phyloP scores from a whole-genome alignment of 1,140 invertebrate genomes.

The Bombus consobrinus region DNA sequence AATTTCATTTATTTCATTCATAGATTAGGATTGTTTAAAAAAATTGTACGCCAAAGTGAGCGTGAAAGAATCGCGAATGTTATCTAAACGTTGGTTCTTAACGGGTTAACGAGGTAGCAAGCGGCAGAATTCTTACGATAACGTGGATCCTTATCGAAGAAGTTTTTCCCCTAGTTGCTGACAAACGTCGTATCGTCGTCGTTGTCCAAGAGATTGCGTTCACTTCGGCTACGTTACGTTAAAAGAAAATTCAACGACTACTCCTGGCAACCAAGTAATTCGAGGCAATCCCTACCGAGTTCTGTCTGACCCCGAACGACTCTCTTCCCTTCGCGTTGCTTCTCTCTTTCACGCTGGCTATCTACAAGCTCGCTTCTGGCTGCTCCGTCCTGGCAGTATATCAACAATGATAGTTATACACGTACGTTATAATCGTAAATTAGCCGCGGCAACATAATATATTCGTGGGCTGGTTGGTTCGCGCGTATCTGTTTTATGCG shows the following conservation, averaged over 20 bases:
- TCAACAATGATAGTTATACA: slow-evolving; percentile 84
- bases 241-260: slow-evolving; percentile 43
- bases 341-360: slow-evolving; percentile 41
- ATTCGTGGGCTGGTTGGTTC: slow-evolving; percentile 81
- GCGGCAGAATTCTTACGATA: too few species aligned
- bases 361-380: slow-evolving; percentile 63
- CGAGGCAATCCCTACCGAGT: slow-evolving; percentile 46
- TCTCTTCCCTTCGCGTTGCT: not conserved
- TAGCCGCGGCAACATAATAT: slow-evolving; percentile 83
- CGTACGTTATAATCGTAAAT: slow-evolving; percentile 84
- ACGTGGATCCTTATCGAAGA: too few species aligned
- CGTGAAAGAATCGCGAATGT: too few species aligned
- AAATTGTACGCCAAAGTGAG: too few species aligned
- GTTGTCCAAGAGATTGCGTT: slow-evolving; percentile 28
- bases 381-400: slow-evolving; percentile 76
- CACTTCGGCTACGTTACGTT: not conserved
- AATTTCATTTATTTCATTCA: too few species aligned
- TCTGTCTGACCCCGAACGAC: slow-evolving; percentile 4
- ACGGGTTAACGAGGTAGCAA: too few species aligned
- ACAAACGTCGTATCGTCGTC: too few species aligned
- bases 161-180: too few species aligned
- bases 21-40: too few species aligned
- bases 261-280: slow-evolving; percentile 51
- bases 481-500: slow-evolving; percentile 83
- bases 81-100: too few species aligned